Evolutionary conservation across 2,797 vertebrate genomes (phyloP).

Genomic region (Sorex maritimensis): DNA sequence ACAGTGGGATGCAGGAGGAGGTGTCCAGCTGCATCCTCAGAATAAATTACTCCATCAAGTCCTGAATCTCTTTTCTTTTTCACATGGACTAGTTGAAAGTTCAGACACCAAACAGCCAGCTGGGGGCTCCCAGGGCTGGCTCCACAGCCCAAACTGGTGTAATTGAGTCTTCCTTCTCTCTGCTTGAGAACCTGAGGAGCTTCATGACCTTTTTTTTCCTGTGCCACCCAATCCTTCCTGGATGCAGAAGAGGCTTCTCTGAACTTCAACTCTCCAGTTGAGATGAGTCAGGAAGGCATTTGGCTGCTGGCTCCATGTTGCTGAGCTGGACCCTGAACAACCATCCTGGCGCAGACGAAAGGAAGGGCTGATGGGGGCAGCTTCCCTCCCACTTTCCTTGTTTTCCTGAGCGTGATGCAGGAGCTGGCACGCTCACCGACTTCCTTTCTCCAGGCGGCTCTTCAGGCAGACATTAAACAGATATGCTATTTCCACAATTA

Average conservation of each 20-base stretch:
- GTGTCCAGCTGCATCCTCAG: no score
- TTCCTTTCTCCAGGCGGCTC: conserved; percentile 76
- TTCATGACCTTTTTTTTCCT: not conserved
- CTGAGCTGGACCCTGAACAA: no score
- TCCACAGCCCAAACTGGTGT: conserved; percentile 57
- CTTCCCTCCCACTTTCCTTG: not conserved
- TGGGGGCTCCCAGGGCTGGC: conserved; percentile 61
- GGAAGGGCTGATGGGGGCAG: not conserved
- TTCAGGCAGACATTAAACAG: conserved; percentile 82
- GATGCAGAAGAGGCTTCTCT: not conserved
- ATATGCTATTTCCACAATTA: conserved; percentile 82
- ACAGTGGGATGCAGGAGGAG: no score
- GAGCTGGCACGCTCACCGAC: conserved; percentile 77
- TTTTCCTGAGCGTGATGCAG: conserved; percentile 57
- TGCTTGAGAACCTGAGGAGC: not conserved
- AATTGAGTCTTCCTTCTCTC: not conserved
- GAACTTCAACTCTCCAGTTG: not conserved
- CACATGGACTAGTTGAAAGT: not conserved
- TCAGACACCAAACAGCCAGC: conserved; percentile 75
- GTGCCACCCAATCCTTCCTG: not conserved
- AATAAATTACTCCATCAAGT: not conserved
- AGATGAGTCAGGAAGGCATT: not conserved
- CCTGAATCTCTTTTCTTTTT: not conserved
- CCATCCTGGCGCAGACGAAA: no score
- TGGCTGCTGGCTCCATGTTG: not conserved